Base-by-base conservation (phyloP, 30 jellyfish, hydroid and myxozoan species). In the Aurelia coerulea region DNA sequence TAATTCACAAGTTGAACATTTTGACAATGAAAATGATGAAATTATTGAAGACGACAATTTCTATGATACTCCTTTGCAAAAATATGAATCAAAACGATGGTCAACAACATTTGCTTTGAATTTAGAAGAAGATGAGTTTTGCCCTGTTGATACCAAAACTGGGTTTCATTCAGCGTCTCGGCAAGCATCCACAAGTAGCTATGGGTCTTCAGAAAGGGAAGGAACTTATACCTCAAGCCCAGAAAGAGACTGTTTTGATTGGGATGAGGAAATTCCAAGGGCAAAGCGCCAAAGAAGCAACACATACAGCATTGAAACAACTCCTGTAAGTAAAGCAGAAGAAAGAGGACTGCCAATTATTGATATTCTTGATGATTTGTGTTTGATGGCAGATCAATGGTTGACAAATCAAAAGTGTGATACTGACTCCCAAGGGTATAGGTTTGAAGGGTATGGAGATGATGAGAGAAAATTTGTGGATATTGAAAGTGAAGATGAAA, bases 271-370 rank as follows among this genome's bases (percentile, higher is more conserved):
- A 18, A 49, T 39, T 29, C 76, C 79, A 3, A 46, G 1, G 52
- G 71, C 89, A 72, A 87, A 87, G 23, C 69, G 90, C 34, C 23
- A 54, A 62, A 91, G 98, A 58, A 62, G 91, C 18, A 72, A 84
- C 53, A 93, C 98, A 46, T 93, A 72, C 59, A 69, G 90, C 68
- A 79, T 74, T 46, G 91, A 78, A 52, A 81, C 94, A 58, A 87
- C 95, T 65, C 90, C 96, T 8, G 70, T 49, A 39, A 65, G 74
- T 67, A 92, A 87, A 39, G 98, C 97, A n/a, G 89, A 83, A 60
- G 83, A 73, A 12, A 90, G 83, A 59, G 97, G 98, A n/a, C 76
- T 93, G 4, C 98, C 98, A 41, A 93, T 93, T 14, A 93, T 93
- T 31, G 97, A 93, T 58, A 97, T 95, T 53, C 86, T 93, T 17